These are phyloP conservation scores for Drosophila azteca DNA, from an alignment of 1,140 invertebrate species.

Conservation along the genomic window DNA sequence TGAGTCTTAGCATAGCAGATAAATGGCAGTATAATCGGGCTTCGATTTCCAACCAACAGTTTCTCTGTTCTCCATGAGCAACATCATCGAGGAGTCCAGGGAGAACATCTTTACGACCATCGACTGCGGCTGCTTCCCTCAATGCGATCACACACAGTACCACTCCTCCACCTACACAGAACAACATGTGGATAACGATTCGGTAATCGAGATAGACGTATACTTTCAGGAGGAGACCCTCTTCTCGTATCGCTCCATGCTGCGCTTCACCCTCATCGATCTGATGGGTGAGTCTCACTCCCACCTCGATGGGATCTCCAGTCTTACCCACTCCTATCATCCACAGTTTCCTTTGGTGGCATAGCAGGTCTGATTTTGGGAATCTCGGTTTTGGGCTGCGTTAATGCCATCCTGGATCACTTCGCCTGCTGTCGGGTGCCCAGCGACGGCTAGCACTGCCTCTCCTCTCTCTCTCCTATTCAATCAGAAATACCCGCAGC, in stretches of 20 bases:
- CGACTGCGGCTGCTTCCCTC: constrained; percentile 65
- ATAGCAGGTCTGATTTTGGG: constrained; percentile 71
- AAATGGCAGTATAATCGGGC: background rate
- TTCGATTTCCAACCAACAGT: constrained; percentile 13
- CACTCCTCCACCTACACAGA: constrained; percentile 64
- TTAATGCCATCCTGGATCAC: constrained; percentile 57
- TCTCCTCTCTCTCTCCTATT: background rate
- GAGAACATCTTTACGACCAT: constrained; percentile 52
- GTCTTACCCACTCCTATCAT: background rate
- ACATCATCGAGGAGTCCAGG: constrained; percentile 67
- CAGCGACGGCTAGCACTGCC: background rate
- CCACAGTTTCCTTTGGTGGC: constrained; percentile 67
- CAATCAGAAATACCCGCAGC: constrained; percentile 14
- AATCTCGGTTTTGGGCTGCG: constrained; percentile 56
- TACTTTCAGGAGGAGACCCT: constrained; percentile 72
- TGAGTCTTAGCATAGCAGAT: background rate
- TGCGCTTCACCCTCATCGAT: constrained; percentile 67
- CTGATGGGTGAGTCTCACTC: constrained; percentile 53
- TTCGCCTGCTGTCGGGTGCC: constrained; percentile 43
- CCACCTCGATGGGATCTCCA: background rate
- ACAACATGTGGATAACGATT: background rate
- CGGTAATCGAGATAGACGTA: constrained; percentile 56
- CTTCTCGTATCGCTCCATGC: constrained; percentile 67
- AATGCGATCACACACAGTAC: constrained; percentile 66
- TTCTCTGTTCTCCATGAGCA: constrained; percentile 64